These are phyloP conservation scores for Ooceraea biroi DNA, from an alignment of 1,140 invertebrate genomes.

Conservation along the genomic window DNA sequence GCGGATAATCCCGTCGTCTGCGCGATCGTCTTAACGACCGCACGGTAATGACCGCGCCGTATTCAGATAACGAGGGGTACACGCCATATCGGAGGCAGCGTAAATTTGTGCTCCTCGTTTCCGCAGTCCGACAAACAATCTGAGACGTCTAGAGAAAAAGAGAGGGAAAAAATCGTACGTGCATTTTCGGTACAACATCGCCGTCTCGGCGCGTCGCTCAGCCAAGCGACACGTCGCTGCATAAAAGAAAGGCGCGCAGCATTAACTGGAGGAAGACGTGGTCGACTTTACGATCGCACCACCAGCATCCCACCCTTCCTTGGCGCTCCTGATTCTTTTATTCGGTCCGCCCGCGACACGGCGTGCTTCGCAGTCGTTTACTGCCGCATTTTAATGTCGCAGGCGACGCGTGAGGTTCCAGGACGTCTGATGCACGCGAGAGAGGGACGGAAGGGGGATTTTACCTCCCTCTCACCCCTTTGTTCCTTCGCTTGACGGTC, in stretches of 20 bases:
- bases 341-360: constrained; percentile 22
- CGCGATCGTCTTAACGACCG: constrained; percentile 2
- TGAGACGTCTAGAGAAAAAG: not conserved
- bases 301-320: constrained; percentile 1
- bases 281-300: constrained; percentile 16
- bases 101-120: constrained; percentile 43
- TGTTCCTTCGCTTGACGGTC: constrained; percentile 15
- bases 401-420: constrained; percentile 21
- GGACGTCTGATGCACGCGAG: constrained; percentile 20
- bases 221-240: not conserved
- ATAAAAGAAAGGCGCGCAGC: not conserved
- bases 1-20: not conserved
- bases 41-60: constrained; percentile 9
- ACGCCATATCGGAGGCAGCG: not conserved
- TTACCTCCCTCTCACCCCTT: not conserved
- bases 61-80: constrained; percentile 26
- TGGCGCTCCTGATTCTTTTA: constrained; percentile 47
- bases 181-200: not conserved
- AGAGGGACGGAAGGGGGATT: not conserved
- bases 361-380: constrained; percentile 15
- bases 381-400: constrained; percentile 45
- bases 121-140: constrained; percentile 15
- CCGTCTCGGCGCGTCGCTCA: not conserved
- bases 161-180: no score
- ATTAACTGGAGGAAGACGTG: constrained; percentile 22